Evolutionary conservation across 2,888 invertebrate species (phyloP), one percentile per base, ranked within the genome.

Genomic region (Helicoverpa assulta): DNA sequence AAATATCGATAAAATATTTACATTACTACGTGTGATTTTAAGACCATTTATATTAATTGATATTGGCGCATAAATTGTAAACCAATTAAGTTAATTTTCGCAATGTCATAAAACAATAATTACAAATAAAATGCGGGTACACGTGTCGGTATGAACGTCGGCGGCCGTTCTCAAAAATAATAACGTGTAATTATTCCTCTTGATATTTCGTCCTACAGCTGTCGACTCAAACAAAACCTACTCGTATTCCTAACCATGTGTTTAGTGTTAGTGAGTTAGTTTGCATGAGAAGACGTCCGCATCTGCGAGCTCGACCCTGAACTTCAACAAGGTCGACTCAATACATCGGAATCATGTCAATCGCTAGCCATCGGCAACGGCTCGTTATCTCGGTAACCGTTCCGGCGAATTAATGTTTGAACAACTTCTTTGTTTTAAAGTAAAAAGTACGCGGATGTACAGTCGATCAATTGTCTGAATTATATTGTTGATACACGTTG

Each of bases 201-300:
- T 75, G 62, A 74, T 80, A 67, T 57, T 57, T 70, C 61, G 63
- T 47, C 56, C 59, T 64, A 73, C 81, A 79, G 81, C 81, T 81
- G 81, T 73, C 55, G 65, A 70, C 60, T 67, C 65, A 66, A 70
- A 70, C 67, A 76, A 81, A 80, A 71, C 76, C 67, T 51, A 63
- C 67, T 63, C 59, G 54, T 29, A 58, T 67, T 66, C 54, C 57
- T 60, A 63, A 67, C 51, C 80, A 84, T 76, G 40, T 84, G 80
- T 83, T 80, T 75, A 75, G 73, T 73, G 62, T 83, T 81, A 80
- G 81, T 80, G 84, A 86, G 83, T 87, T 85, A 78, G 79, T 78
- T 84, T 81, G 84, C 81, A 76, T 80, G 80, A 76, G 77, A 78
- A 76, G 81, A 51, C 71, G 74, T 63, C 76, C 67, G 73, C 76